Percentiles rank a stretch among this genome's conserved stretches.
These are phyloP conservation scores for Danaus plexippus DNA, from an alignment of 1,140 invertebrate species.

Conservation along the genomic window DNA sequence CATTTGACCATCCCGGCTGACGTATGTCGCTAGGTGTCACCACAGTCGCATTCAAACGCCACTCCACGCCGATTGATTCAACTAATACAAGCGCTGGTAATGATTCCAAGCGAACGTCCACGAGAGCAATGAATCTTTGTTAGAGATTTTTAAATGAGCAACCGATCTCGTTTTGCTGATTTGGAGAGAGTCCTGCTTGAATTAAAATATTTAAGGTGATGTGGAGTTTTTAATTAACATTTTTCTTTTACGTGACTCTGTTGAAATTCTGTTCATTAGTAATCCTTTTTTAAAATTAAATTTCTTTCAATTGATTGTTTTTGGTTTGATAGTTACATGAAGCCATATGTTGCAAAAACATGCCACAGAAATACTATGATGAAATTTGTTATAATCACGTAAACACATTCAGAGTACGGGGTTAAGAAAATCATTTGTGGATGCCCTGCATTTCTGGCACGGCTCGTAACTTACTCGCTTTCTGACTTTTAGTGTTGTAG, in stretches of 20 bases:
- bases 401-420: constrained; percentile 39
- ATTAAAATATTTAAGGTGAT: too few relatives aligned
- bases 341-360: too few relatives aligned
- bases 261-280: too few relatives aligned
- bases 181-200: too few relatives aligned
- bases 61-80: constrained; percentile 44
- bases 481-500: constrained; percentile 60
- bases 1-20: constrained; percentile 16
- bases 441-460: constrained; percentile 31
- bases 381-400: constrained; percentile 28
- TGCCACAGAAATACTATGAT: constrained; percentile 21
- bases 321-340: too few relatives aligned
- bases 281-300: too few relatives aligned
- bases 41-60: constrained; percentile 35
- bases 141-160: constrained; percentile 16
- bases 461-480: constrained; percentile 45
- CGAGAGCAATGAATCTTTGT: constrained; percentile 9
- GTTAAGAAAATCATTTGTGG: constrained; percentile 61
- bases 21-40: constrained; percentile 41
- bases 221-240: too few relatives aligned
- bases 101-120: constrained; percentile 28
- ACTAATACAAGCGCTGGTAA: constrained; percentile 49
- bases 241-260: too few relatives aligned
- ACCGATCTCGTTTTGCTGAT: too few relatives aligned
- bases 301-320: too few relatives aligned